Base-by-base conservation (phyloP, 2,888 invertebrate species). In the Ophioninae sp. region DNA sequence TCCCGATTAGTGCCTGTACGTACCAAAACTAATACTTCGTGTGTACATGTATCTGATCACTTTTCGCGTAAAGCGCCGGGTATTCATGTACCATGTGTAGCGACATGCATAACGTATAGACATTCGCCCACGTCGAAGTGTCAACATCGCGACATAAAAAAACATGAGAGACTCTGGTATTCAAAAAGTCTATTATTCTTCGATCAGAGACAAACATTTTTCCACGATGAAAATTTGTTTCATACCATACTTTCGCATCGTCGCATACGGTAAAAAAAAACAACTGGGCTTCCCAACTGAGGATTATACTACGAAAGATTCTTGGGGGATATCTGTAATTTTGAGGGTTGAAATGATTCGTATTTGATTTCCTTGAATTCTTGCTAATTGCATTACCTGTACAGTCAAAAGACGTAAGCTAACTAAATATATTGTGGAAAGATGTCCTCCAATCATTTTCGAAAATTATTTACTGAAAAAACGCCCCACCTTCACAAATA, bases 11-110 rank as follows among this genome's bases (percentile, higher is more conserved):
- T 63, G 10, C 61, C 23, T 41, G 41, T 72, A 67, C 22, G 22
- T 58, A 59, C 51, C 39, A 72, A 79, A 79, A 72, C 79, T 39
- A 65, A 20, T 69, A 69, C 37, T 59, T 58, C 64, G 64, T 78
- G 51, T 74, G 58, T 67, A 41, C 67, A 51, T 74, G 58, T 67
- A 41, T 59, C 59, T 22, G 67, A 72, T 63, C 68, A 73, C 61
- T 75, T 67, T 73, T 41, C 58, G 30, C 76, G 61, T 77, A 79
- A 59, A 71, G 37, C 56, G 13, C 41, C 37, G 39, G 65, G 30
- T 67, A 65, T 58, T 23, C 23, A 37, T 79, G 76, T 73, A 77
- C 30, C 37, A 23, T 68, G 51, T 10, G n/a, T 17, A 63, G 17
- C 23, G 44, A 20, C 30, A 0, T 13, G 17, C 41, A 0, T 23